Evolutionary conservation across 2,797 vertebrate genomes (phyloP), one percentile per base, ranked within the genome.

Genomic region (Cheirogaleus major): DNA sequence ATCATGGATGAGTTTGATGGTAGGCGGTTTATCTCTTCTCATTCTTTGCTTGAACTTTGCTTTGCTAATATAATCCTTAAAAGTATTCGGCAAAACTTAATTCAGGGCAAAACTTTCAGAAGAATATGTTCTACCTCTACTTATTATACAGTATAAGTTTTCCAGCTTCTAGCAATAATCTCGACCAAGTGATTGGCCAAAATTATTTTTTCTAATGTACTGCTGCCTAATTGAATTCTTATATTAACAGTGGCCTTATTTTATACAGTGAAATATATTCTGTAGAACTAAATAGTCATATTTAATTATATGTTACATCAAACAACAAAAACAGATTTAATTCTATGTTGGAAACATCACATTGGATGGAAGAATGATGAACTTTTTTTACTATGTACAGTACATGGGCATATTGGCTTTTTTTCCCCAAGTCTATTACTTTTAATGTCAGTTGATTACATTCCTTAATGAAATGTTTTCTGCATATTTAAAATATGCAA

Each of bases 361-460:
- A 69, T 72, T 86, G 76, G 35, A 59, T 63, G n/a, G 63, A 92
- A 94, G 17, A 11, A 59, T n/a, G 80, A 30, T 69, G 45, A 93
- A 75, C 17, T 91, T 79, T 78, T 78, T 93, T 95, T 85, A 63
- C 41, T 23, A 59, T 57, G 30, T 45, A 43, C 7, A 76, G 41
- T 85, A 55, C 69, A 55, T 67, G 17, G 23, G 22, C 30, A 83
- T 89, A 48, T 22, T 80, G 20, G 10, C 38, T 48, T 17, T 91
- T 83, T 76, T 59, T 17, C 48, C 57, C 50, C 30, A 63, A 87
- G 57, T 90, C 83, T 93, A 81, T 91, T 89, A 41, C 41, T 93
- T 96, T 92, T 96, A 91, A 91, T 76, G 41, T 59, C 45, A 94
- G 14, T 65, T 96, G 50, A 94, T 92, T 94, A 80, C 8, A 50